Percentiles rank a stretch among this genome's conserved stretches.
Conservation (phyloP, 2,113 vertebrate genomes). For the Lanius ludovicianus region DNA sequence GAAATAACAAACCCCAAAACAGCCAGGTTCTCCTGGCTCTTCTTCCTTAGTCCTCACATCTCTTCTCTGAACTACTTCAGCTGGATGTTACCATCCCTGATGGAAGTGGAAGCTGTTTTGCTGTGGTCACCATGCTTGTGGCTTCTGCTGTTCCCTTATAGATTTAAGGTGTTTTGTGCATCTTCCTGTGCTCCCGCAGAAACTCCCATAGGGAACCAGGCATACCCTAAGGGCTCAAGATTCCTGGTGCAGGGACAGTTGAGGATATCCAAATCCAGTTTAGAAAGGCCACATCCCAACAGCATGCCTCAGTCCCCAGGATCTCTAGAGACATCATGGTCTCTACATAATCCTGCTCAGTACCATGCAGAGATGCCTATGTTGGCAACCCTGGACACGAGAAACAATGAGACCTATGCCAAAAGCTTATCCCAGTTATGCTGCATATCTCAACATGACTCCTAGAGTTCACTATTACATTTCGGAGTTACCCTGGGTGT, state of each 20-base stretch:
- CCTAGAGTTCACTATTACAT: neutral
- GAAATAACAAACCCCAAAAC: neutral
- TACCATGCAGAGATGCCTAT: neutral
- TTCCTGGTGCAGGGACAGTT: neutral
- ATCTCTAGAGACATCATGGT: neutral
- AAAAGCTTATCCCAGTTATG: neutral
- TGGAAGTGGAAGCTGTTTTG: neutral
- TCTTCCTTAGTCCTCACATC: neutral
- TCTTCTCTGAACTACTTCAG: neutral
- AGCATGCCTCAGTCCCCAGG: neutral
- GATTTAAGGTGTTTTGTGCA: neutral
- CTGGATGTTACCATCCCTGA: neutral
- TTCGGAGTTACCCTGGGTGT: neutral
- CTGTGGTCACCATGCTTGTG: neutral
- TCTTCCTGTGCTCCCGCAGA: neutral
- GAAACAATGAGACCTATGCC: neutral
- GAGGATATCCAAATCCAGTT: neutral
- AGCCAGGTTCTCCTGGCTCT: neutral
- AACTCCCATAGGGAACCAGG: neutral
- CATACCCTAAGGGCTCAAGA: neutral
- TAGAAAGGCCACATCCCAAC: neutral
- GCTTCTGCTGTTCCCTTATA: neutral
- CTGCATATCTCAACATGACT: neutral
- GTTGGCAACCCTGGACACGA: neutral
- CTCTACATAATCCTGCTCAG: neutral